Percentiles rank a stretch among this genome's conserved stretches.
Evolutionary conservation across 2,888 invertebrate genomes (phyloP).

Genomic region (Patella depressa): DNA sequence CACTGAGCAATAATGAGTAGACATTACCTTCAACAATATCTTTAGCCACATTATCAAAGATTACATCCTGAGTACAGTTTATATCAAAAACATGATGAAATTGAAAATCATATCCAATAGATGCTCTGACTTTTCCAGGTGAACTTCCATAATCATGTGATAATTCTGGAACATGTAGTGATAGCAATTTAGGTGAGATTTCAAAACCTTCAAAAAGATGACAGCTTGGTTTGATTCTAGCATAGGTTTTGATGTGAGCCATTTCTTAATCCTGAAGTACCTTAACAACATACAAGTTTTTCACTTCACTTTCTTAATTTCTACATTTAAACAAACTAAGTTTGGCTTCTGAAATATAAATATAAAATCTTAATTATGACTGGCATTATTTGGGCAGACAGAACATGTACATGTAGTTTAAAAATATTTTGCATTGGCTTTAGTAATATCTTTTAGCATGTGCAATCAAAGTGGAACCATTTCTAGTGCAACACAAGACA

Average conservation of each 20-base stretch:
- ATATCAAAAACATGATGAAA: slow-evolving; percentile 60
- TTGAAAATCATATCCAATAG: slow-evolving; percentile 61
- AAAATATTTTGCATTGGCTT: too few relatives aligned
- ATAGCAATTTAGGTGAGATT: slow-evolving; percentile 41
- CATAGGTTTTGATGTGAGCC: slow-evolving; percentile 65
- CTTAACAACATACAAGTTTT: too few relatives aligned
- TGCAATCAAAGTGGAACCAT: too few relatives aligned
- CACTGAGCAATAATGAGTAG: neutral
- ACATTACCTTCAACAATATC: slow-evolving; percentile 62
- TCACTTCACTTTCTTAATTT: too few relatives aligned
- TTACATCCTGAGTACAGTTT: slow-evolving; percentile 55
- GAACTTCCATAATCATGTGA: slow-evolving; percentile 44
- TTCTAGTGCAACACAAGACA: too few relatives aligned
- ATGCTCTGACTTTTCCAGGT: slow-evolving; percentile 38
- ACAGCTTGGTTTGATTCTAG: slow-evolving; percentile 60
- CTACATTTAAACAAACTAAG: too few relatives aligned
- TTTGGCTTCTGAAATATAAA: too few relatives aligned
- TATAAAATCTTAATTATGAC: too few relatives aligned
- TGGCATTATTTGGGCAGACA: too few relatives aligned
- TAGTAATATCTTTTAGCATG: too few relatives aligned
- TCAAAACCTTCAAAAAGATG: slow-evolving; percentile 58
- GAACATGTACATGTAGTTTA: too few relatives aligned
- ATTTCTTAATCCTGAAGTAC: slow-evolving; percentile 34
- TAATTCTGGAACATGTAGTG: slow-evolving; percentile 54
- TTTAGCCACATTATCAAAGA: slow-evolving; percentile 59